A percentile compares a stretch with the other conserved stretches of the same genome.
Conservation (phyloP, 2,888 invertebrate genomes). For the Adela reaumurella region DNA sequence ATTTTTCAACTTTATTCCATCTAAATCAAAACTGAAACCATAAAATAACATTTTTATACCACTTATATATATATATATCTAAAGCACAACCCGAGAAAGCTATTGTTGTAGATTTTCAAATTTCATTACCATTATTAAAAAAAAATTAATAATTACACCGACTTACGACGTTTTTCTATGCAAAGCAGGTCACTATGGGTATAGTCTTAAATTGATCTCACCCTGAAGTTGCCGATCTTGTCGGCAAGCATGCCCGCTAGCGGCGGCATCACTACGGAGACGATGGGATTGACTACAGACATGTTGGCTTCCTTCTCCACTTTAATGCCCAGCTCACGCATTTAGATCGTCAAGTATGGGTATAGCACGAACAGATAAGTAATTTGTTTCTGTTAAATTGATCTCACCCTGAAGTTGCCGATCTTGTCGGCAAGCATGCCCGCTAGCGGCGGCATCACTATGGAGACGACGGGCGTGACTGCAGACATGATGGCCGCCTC, state of each 20-base stretch:
- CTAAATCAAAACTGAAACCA: no score
- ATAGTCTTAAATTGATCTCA: no score
- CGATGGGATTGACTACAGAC: constrained; percentile 72
- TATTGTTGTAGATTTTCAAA: no score
- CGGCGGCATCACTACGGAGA: constrained; percentile 75
- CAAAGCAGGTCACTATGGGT: no score
- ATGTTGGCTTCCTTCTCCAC: constrained; percentile 78
- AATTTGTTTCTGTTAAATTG: no score
- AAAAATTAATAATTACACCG: no score
- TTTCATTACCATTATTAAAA: no score
- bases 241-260: constrained; percentile 73
- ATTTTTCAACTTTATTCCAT: no score
- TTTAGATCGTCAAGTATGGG: constrained; percentile 76
- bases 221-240: constrained; percentile 78
- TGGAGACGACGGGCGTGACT: constrained; percentile 69
- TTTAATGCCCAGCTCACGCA: constrained; percentile 74
- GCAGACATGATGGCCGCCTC: constrained; percentile 80
- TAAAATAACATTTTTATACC: no score
- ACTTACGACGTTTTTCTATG: no score
- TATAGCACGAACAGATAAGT: constrained; percentile 70
- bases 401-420: constrained; percentile 75
- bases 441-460: constrained; percentile 73
- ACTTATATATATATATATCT: no score
- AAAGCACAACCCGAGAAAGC: no score
- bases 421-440: constrained; percentile 76